phyloP scores from a whole-genome alignment of 2,888 invertebrate genomes.

The Clivina fossor region DNA sequence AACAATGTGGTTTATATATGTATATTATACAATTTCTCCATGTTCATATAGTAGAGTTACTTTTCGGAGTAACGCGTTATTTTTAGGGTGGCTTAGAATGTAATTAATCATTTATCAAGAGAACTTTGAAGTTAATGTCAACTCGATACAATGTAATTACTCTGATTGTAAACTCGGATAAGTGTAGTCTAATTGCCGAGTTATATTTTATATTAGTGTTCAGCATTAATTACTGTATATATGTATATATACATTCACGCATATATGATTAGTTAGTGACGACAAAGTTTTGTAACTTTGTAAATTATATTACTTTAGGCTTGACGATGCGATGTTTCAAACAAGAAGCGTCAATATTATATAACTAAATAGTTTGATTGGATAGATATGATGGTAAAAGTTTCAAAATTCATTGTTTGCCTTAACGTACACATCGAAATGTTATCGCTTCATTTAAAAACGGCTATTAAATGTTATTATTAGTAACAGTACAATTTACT shows the following conservation, averaged over 20 bases:
- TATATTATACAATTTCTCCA: too few relatives aligned
- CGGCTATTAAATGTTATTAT: too few relatives aligned
- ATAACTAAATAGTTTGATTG: too few relatives aligned
- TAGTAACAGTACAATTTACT: too few relatives aligned
- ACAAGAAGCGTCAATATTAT: too few relatives aligned
- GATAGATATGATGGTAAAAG: too few relatives aligned
- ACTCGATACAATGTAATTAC: conserved; percentile 26
- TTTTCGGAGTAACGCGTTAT: neutral
- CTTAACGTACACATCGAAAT: too few relatives aligned
- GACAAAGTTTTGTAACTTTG: conserved; percentile 9
- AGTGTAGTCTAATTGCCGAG: conserved; percentile 17
- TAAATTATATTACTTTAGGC: neutral
- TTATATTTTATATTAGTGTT: conserved; percentile 19
- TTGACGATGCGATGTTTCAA: too few relatives aligned
- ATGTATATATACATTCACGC: conserved; percentile 13
- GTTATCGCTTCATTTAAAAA: too few relatives aligned
- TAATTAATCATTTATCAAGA: conserved; percentile 24
- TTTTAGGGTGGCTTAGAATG: conserved; percentile 7
- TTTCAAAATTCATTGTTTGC: too few relatives aligned
- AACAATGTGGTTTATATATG: too few relatives aligned
- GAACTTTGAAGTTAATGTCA: conserved; percentile 23
- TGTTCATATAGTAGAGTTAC: neutral
- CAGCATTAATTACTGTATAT: conserved; percentile 14
- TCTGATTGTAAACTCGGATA: conserved; percentile 19
- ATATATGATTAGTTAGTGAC: conserved; percentile 23